phyloP scores from a whole-genome alignment of 2,888 invertebrate genomes.

The Dolichomitus sp. region DNA sequence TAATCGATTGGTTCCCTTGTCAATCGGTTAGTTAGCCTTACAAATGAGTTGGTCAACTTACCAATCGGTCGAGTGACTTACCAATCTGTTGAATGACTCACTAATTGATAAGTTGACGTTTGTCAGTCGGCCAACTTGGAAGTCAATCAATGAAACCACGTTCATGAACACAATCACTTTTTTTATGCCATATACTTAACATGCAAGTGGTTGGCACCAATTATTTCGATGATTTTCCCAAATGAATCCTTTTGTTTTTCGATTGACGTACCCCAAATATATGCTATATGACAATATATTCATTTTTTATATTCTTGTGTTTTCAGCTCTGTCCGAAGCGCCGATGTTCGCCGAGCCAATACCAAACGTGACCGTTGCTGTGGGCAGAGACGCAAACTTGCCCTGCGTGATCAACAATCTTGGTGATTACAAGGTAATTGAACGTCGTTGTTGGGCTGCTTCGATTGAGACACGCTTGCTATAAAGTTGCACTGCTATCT shows the following conservation, averaged over 20 bases:
- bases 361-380: conserved; percentile 96
- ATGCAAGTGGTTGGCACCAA: no score
- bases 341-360: conserved; percentile 96
- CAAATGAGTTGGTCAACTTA: no score
- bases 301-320: background rate
- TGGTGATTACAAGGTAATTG: conserved; percentile 94
- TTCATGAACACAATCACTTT: no score
- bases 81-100: no score
- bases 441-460: background rate
- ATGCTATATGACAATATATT: background rate
- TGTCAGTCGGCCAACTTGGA: no score
- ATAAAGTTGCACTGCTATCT: background rate
- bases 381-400: conserved; percentile 95
- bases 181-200: no score
- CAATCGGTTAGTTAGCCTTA: no score
- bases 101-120: no score
- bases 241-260: background rate
- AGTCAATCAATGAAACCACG: no score
- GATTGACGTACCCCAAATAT: background rate
- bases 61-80: no score
- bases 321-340: conserved; percentile 93
- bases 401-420: conserved; percentile 97
- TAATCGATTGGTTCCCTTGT: no score
- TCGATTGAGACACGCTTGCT: conserved; percentile 12
- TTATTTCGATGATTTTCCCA: no score